A percentile compares a stretch with the other conserved stretches of the same genome.
These are phyloP conservation scores for Ostrea denselamellosa DNA, from an alignment of 1,140 invertebrate species.

Conservation along the genomic window DNA sequence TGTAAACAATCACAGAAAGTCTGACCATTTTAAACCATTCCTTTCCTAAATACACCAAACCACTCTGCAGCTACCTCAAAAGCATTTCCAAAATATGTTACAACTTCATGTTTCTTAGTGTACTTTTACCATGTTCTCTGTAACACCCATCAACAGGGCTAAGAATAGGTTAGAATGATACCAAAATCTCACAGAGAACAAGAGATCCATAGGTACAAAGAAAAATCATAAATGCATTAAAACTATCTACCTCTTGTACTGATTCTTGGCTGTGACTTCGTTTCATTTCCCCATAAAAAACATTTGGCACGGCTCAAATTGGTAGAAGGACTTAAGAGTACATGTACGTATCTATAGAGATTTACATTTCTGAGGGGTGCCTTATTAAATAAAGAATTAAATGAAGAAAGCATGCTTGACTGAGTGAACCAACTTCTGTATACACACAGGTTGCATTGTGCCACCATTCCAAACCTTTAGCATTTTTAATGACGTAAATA, in stretches of 20 bases:
- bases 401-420: conserved; percentile 37
- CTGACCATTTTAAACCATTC: no score
- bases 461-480: background rate
- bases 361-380: conserved; percentile 3
- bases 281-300: conserved; percentile 6
- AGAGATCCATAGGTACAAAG: background rate
- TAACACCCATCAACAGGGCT: background rate
- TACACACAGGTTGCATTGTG: conserved; percentile 6
- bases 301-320: conserved; percentile 15
- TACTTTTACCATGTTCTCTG: background rate
- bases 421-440: conserved; percentile 2
- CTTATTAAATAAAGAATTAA: conserved; percentile 33
- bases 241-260: conserved; percentile 24
- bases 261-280: conserved; percentile 26
- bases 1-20: no score
- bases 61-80: background rate
- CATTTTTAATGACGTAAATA: conserved; percentile 22
- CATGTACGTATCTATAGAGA: background rate
- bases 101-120: background rate
- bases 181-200: background rate
- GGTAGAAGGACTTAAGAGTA: background rate
- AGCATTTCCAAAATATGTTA: conserved; percentile 5
- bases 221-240: conserved; percentile 24
- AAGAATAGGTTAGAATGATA: conserved; percentile 15
- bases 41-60: background rate